These are phyloP conservation scores for Ceratitis capitata DNA, from an alignment of 1,140 invertebrate species.

Conservation along the genomic window DNA sequence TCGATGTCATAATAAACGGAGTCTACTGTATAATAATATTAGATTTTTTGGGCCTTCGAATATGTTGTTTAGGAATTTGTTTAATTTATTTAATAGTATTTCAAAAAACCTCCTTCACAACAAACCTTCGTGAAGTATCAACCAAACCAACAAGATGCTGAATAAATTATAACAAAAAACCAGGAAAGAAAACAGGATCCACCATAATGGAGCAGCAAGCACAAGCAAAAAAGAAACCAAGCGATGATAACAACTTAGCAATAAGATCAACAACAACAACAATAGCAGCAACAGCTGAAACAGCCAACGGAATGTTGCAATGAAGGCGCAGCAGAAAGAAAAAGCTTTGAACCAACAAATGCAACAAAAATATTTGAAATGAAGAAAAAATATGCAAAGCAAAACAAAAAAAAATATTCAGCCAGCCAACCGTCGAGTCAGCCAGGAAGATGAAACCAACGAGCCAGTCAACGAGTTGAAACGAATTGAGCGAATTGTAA, in stretches of 20 bases:
- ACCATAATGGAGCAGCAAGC: neutral
- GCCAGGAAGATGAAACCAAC: neutral
- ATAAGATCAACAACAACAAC: conserved; percentile 50
- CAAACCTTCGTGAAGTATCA: neutral
- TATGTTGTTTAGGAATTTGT: no score
- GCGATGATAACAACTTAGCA: conserved; percentile 28
- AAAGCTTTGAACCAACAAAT: neutral
- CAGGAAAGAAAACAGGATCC: neutral
- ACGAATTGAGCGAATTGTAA: conserved; percentile 35
- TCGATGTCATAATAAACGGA: no score
- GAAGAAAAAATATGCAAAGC: neutral
- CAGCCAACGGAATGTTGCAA: no score
- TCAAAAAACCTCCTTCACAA: no score
- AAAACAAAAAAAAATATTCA: neutral
- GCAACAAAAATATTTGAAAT: neutral
- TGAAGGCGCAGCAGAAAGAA: conserved; percentile 21
- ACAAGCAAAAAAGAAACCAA: conserved; percentile 18
- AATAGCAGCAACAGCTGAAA: neutral
- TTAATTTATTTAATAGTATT: no score
- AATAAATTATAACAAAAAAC: neutral
- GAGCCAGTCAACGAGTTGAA: conserved; percentile 33
- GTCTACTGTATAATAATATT: no score
- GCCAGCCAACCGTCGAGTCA: no score
- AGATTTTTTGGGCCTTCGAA: no score
- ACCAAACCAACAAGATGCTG: neutral